Base-by-base conservation (phyloP, 2,888 invertebrate genomes). In the Cantharis rustica region DNA sequence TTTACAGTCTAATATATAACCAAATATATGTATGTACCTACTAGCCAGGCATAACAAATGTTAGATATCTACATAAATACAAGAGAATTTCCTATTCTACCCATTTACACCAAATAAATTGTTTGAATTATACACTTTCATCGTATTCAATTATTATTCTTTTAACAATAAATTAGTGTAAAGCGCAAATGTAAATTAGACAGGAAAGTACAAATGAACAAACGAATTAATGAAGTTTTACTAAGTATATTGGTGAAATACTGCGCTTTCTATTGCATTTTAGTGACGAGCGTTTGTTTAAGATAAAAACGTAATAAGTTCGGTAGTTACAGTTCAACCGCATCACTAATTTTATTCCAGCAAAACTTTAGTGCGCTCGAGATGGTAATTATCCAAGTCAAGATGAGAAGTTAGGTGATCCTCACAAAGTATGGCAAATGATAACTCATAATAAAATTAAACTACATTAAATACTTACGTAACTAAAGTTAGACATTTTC, bases 271-370 rank as follows among this genome's bases (percentile, higher is more conserved):
- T 23, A 23, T 23, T 23, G 23, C 23, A 23, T 9, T 7, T 23
- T 23, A 23, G 71, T 61, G 62, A 63, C 61, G 10, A 63, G 3
- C 63, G n/a, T 31, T 71, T 63, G 16, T 71, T 47, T 61, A 72
- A 68, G 20, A 72, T 61, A 72, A 63, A 63, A 71, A 27, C 27
- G 27, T 63, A 66, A 61, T 23, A 63, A 20, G 61, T 68, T 66
- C 15, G n/a, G 47, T n/a, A 47, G 47, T n/a, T 47, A n/a, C 5
- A n/a, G 47, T 47, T 47, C 2, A 47, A n/a, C 47, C n/a, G 47
- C 47, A n/a, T n/a, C n/a, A 47, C n/a, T 47, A 47, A 47, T 47
- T 47, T 47, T 47, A 47, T 47, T 47, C 47, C n/a, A 47, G 47
- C n/a, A n/a, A 47, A 47, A 47, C n/a, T 47, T 47, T n/a, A 47